Conservation (phyloP, 2,113 vertebrate species). For the Sitta europaea region DNA sequence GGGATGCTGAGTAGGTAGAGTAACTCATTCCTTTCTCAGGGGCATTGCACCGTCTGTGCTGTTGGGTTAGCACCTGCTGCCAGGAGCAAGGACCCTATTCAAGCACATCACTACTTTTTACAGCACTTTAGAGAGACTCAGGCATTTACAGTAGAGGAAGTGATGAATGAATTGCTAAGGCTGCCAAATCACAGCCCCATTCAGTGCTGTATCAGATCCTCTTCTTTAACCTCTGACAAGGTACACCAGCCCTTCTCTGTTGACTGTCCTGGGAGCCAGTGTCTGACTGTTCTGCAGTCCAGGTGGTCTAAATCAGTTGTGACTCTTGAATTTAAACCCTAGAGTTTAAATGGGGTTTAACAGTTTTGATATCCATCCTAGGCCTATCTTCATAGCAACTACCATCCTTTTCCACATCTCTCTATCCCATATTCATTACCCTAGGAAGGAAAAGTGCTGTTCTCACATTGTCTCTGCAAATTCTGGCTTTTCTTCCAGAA, state of each 20-base stretch:
- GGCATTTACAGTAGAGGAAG: background rate
- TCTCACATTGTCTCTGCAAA: background rate
- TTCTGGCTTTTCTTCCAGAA: background rate
- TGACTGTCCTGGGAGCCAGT: background rate
- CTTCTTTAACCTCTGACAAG: background rate
- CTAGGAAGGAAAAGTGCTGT: background rate
- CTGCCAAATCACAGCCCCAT: background rate
- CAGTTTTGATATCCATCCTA: background rate
- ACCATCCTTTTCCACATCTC: background rate
- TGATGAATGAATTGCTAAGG: background rate
- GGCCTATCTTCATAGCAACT: background rate
- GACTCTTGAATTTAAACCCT: background rate
- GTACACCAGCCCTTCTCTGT: background rate
- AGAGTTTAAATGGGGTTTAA: too few species aligned
- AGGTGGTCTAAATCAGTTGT: background rate
- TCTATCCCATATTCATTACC: background rate
- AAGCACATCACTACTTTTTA: background rate
- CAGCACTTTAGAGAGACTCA: background rate
- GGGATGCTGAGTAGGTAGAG: background rate
- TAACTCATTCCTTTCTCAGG: background rate
- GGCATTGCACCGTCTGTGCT: background rate
- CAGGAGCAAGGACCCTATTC: background rate
- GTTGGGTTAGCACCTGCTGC: background rate
- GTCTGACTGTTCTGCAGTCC: background rate
- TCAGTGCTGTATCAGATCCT: background rate